Base-by-base conservation (phyloP, 2,797 vertebrate species). In the Girardinus metallicus region DNA sequence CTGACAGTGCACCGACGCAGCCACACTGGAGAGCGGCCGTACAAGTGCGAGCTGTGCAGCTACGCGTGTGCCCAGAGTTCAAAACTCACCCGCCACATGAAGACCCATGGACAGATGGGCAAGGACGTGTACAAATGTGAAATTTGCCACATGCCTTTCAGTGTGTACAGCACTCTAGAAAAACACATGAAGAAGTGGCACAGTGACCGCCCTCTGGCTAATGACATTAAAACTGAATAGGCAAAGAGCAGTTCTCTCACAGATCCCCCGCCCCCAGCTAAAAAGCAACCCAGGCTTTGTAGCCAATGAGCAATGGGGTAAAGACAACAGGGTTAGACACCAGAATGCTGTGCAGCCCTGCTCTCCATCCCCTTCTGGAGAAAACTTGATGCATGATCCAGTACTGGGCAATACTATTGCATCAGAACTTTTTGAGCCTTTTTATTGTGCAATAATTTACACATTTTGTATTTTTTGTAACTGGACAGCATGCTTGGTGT, bases 141-240 rank as follows among this genome's bases (percentile, higher is more conserved):
- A 96, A 99, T 99, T 97, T 99, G 98, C 97, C 98, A 99, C 97
- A 99, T 99, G 98, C 98, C 98, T 98, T 99, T 99, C 96, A 99
- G 98, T 96, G 98, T 99, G 96, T 99, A 99, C 97, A 99, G 98
- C 97, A 99, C 98, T 96, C 97, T 99, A 96, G 98, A 99, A 97
- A 99, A 99, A 98, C 98, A 99, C 97, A 99, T 99, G 97, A 99
- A 99, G 97, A 99, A 99, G 97, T 99, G 98, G 98, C 98, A 99
- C 97, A 98, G 97, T 91, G 98, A 99, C 95, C 97, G 97, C 95
- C 97, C 97, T 95, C 97, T 99, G 95, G 97, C 97, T 96, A 98
- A 97, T 94, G 98, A 99, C 96, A 99, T 99, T 97, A 98, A 98
- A 97, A 98, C 97, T 93, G 98, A 99, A 97, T 99, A 98, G 96